Evolutionary conservation across 1,140 invertebrate species (phyloP).

Genomic region (Lordiphosa stackelbergi): DNA sequence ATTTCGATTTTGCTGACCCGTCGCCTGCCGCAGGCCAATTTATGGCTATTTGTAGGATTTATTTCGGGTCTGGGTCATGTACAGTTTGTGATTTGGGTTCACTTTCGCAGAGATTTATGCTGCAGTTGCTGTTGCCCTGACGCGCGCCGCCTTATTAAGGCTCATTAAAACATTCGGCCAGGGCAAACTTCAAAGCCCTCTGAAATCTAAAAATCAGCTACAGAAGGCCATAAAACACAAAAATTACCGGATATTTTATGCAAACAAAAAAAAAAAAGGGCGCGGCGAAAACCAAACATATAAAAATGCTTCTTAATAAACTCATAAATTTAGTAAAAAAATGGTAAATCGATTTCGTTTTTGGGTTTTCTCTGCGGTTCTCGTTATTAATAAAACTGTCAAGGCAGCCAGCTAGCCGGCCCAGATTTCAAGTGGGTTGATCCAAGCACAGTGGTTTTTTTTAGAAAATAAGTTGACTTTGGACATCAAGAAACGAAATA

Average conservation of each 20-base stretch:
- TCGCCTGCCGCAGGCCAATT: slow-evolving; percentile 50
- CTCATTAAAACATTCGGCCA: slow-evolving; percentile 49
- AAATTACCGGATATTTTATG: slow-evolving; percentile 29
- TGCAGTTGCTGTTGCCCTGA: slow-evolving; percentile 38
- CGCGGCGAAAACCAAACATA: slow-evolving; percentile 6
- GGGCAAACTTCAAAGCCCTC: slow-evolving; percentile 30
- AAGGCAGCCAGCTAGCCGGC: slow-evolving; percentile 5
- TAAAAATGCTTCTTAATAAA: slow-evolving; percentile 47
- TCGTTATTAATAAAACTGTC: slow-evolving; percentile 72
- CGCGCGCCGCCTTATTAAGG: slow-evolving; percentile 41
- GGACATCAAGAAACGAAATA: no score
- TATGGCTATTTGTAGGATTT: slow-evolving; percentile 57
- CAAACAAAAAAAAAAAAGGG: slow-evolving; percentile 22
- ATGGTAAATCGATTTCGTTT: slow-evolving; percentile 68
- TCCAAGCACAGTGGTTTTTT: no score
- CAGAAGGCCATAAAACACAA: slow-evolving; percentile 54
- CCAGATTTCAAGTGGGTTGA: no score
- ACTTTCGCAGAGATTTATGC: slow-evolving; percentile 58
- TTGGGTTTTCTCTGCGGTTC: slow-evolving; percentile 56
- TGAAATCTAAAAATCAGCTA: neutral
- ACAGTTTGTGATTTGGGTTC: slow-evolving; percentile 56
- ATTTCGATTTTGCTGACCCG: slow-evolving; percentile 58
- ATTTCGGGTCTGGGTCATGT: slow-evolving; percentile 48
- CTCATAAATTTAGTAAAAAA: slow-evolving; percentile 72
- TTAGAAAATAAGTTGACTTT: no score